Evolutionary conservation across 2,113 vertebrate species (phyloP), one percentile per base, ranked within the genome.

Genomic region (Ia io): DNA sequence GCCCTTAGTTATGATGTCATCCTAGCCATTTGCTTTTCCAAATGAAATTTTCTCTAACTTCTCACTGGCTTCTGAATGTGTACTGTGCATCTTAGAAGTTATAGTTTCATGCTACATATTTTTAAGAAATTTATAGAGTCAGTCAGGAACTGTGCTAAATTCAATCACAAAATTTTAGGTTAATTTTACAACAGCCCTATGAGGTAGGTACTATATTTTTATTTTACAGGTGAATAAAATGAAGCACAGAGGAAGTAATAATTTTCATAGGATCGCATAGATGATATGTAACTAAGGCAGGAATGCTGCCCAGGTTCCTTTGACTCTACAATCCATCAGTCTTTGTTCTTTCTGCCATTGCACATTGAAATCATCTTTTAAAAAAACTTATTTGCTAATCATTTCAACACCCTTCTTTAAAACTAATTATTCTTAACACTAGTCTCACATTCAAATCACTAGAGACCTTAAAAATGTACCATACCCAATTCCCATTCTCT

Each of bases 31-130:
- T 51, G 8, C 20, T 91, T 4, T 56, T 35, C 30, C 40, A 91
- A 90, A 90, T 85, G 56, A 92, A 73, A 93, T 85, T 96, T 93
- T 88, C 47, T 90, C 67, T 51, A 84, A 53, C 9, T 49, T 77
- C 83, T 77, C 14, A 3, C 30, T 96, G 71, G 16, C 42, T 90
- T 74, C 22, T 49, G 32, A 94, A 93, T 82, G 11, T 71, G 35
- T 25, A 69, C 17, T 53, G 25, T 51, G 6, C 42, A 88, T 17
- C 40, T 92, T 63, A 71, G 44, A 95, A 40, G 61, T 90, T 93
- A 56, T 14, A 86, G 42, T 84, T 93, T 84, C 35, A 84, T 77
- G n/a, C 25, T 89, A 67, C 17, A n/a, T 88, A 35, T 95, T 88
- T 77, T 88, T n/a, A 51, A 87, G 92, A 84, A 61, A 80, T 90